Evolutionary conservation across 23 tunicate genomes (phyloP), one percentile per base, ranked within the genome.

Genomic region (Botrylloides violaceus): DNA sequence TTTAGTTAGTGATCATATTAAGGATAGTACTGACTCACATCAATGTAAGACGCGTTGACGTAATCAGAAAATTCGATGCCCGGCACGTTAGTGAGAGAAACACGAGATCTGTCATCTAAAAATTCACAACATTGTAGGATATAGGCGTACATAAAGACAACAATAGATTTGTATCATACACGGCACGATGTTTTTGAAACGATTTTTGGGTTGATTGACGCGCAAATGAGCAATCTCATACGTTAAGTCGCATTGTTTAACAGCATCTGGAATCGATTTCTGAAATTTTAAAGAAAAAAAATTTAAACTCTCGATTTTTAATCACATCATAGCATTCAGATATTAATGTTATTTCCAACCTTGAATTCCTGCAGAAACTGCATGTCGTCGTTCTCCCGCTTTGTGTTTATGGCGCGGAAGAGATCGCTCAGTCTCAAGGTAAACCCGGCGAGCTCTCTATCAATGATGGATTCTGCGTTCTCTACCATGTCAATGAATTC

Each of bases 11-110:
- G n/a, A n/a, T n/a, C n/a, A n/a, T n/a, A n/a, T n/a, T n/a, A n/a
- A n/a, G n/a, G n/a, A n/a, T n/a, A n/a, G n/a, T n/a, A n/a, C n/a
- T n/a, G n/a, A 66, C 72, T 38, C 29, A 72, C 81, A 70, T 77
- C 81, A 18, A 77, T 24, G 24, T 34, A 70, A 4, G 81, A 71
- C 20, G 81, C 81, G 2, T 77, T 77, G 28, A 77, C 58, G 2
- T 77, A 77, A 36, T 77, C 81, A 0, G 77, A 68, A 25, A 72
- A 72, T 39, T 77, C 81, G 6, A 36, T 35, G 18, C 81, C 81
- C 23, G 60, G 77, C 28, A 68, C 3, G 24, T 50, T 72, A 5
- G 33, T 31, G 9, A 77, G 63, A 26, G 36, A 1, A 19, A 77
- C 81, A 36, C 81, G 18, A 5, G 81, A 70, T 22, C 36, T 30